A percentile compares a stretch with the other conserved stretches of the same genome.
Conservation (phyloP, 2,113 vertebrate species). For the Esox niger region DNA sequence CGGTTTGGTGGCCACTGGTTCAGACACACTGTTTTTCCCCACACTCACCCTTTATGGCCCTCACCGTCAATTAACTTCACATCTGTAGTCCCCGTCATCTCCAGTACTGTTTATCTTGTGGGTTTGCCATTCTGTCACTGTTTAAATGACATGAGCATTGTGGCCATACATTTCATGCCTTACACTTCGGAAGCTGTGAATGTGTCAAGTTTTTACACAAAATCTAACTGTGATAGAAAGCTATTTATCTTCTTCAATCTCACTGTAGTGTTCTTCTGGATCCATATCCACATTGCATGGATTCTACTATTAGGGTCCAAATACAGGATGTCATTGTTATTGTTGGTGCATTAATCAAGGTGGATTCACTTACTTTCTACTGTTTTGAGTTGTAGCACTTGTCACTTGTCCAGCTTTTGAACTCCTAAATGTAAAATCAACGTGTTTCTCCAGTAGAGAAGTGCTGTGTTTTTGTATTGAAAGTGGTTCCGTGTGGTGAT, state of each 20-base stretch:
- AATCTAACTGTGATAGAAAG: background rate
- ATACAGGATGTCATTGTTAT: background rate
- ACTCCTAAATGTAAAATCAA: background rate
- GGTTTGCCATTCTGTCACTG: too few species aligned
- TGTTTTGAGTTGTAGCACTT: background rate
- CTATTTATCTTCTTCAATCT: background rate
- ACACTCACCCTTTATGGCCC: background rate
- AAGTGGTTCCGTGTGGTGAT: background rate
- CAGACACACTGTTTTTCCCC: constrained; percentile 4
- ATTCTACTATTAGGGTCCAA: constrained; percentile 13
- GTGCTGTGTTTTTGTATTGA: background rate
- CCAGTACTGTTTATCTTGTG: background rate
- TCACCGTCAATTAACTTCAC: background rate
- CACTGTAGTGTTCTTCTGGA: constrained; percentile 2
- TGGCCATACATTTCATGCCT: constrained; percentile 64
- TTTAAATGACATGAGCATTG: background rate
- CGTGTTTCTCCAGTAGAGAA: background rate
- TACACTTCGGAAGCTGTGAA: constrained; percentile 62
- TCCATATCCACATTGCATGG: background rate
- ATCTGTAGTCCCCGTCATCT: background rate
- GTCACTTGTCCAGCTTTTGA: background rate
- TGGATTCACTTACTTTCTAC: background rate
- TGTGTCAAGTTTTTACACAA: constrained; percentile 19
- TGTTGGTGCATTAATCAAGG: background rate
- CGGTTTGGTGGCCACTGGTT: constrained; percentile 23